These are phyloP conservation scores for Nothura maculosa DNA, from an alignment of 2,797 vertebrate species.

Conservation along the genomic window DNA sequence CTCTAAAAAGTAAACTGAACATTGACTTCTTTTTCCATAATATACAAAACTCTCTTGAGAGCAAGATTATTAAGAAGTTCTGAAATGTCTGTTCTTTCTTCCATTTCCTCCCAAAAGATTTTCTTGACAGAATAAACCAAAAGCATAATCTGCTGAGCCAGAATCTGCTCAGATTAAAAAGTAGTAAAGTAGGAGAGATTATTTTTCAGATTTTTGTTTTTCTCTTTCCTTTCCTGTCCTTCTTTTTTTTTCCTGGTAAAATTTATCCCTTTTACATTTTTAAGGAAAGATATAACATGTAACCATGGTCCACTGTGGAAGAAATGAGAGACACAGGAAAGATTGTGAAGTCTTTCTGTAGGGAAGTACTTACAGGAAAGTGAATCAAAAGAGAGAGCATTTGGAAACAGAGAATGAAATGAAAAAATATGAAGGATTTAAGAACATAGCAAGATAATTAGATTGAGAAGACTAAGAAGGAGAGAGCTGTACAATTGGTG, in stretches of 20 bases:
- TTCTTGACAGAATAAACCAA: background rate
- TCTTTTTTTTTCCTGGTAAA: rapidly evolving
- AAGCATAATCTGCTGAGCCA: background rate
- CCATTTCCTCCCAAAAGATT: background rate
- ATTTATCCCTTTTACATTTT: background rate
- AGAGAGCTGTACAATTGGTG: background rate
- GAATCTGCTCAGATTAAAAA: background rate
- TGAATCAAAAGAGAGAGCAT: background rate
- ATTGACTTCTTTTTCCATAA: slow-evolving; percentile 7
- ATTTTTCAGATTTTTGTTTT: background rate
- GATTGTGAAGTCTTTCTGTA: background rate
- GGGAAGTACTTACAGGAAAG: background rate
- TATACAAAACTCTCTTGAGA: background rate
- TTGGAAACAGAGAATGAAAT: background rate
- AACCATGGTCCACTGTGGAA: background rate
- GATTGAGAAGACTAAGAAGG: background rate
- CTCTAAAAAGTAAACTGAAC: slow-evolving; percentile 6
- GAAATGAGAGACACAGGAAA: background rate
- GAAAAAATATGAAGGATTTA: background rate
- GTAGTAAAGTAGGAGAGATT: background rate
- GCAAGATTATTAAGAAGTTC: background rate
- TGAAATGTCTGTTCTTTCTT: background rate
- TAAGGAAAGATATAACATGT: background rate
- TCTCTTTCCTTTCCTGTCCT: too few relatives aligned
- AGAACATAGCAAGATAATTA: background rate